phyloP scores from a whole-genome alignment of 2,888 invertebrate species.

The Ligdia adustata region DNA sequence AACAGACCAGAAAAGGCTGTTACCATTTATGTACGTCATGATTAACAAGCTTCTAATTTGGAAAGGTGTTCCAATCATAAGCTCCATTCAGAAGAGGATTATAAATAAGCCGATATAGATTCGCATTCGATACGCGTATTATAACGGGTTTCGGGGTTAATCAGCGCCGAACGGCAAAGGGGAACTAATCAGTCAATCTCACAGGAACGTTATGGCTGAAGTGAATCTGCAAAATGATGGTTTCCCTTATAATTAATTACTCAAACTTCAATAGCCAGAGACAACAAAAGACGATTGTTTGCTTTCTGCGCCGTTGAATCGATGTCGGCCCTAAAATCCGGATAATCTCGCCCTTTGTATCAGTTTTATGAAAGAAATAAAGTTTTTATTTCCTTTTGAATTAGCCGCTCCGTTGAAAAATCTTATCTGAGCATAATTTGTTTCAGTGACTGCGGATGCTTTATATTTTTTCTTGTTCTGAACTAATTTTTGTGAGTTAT shows the following conservation, averaged over 20 bases:
- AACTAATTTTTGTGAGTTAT: conserved; percentile 22
- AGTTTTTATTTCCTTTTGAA: conserved; percentile 71
- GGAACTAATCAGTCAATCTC: conserved; percentile 65
- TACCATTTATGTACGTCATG: neutral
- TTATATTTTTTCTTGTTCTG: conserved; percentile 28
- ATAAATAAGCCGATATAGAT: conserved; percentile 24
- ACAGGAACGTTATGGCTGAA: conserved; percentile 54
- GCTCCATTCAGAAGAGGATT: conserved; percentile 16
- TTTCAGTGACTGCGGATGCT: conserved; percentile 33
- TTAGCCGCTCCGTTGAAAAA: conserved; percentile 49
- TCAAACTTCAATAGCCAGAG: conserved; percentile 70
- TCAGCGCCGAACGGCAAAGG: conserved; percentile 37
- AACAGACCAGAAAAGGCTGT: neutral
- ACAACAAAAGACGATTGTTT: conserved; percentile 80
- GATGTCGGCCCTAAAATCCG: conserved; percentile 73
- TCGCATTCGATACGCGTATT: conserved; percentile 29
- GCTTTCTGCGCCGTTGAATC: conserved; percentile 72
- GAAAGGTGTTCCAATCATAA: conserved; percentile 13
- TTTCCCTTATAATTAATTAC: conserved; percentile 74
- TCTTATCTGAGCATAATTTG: conserved; percentile 38
- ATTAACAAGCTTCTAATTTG: conserved; percentile 4
- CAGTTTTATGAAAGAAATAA: conserved; percentile 74
- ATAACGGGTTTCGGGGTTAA: conserved; percentile 32
- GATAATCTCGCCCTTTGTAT: conserved; percentile 77
- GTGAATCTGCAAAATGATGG: conserved; percentile 74